Conservation (phyloP, 2,797 vertebrate genomes). For the Clarias fuscus region DNA sequence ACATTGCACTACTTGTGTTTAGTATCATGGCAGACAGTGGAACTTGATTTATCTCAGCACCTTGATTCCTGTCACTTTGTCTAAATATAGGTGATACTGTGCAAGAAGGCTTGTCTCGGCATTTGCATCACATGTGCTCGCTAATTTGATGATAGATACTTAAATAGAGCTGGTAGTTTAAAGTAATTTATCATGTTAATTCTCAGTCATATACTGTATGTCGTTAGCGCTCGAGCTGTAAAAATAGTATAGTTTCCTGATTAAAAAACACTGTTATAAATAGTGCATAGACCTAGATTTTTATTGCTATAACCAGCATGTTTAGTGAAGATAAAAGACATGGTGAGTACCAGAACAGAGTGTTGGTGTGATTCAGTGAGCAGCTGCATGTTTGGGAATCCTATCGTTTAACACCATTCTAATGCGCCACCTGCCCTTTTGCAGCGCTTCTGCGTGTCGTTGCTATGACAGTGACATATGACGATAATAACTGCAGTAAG, state of each 20-base stretch:
- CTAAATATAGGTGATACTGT: conserved; percentile 7
- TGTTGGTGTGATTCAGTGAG: conserved; percentile 16
- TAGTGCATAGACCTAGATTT: neutral
- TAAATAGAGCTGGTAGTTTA: neutral
- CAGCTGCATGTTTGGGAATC: conserved; percentile 37
- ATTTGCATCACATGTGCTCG: neutral
- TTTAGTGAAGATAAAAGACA: neutral
- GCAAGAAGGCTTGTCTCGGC: neutral
- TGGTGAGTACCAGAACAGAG: neutral
- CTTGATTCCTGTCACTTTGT: neutral
- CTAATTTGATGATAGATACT: neutral
- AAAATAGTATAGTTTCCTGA: neutral
- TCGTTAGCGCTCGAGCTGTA: neutral
- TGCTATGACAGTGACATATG: conserved; percentile 59
- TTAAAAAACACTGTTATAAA: neutral
- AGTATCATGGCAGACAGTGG: neutral
- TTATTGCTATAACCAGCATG: neutral
- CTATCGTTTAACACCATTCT: conserved; percentile 42
- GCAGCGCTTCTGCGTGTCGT: conserved; percentile 36
- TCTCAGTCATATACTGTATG: neutral
- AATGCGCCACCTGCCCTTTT: conserved; percentile 46
- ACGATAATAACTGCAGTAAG: conserved; percentile 56
- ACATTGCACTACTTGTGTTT: neutral
- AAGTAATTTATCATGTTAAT: neutral
- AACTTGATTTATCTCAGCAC: neutral